phyloP scores from a whole-genome alignment of 1,140 invertebrate genomes.

The Caenorhabditis elegans region WBcel235 BX284604.4:9400501-9401000 shows the following conservation, averaged over 20 bases:
- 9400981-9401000: neutral
- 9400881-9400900: conserved; percentile 50
- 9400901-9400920: conserved; percentile 47
- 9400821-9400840: conserved; percentile 50
- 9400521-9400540: conserved; percentile 52
- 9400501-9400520: conserved; percentile 25
- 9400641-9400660: conserved; percentile 52
- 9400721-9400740: neutral
- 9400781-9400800: conserved; percentile 40
- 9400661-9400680: conserved; percentile 39
- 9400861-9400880: conserved; percentile 43
- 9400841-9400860: conserved; percentile 51
- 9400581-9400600: conserved; percentile 1
- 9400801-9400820: conserved; percentile 50
- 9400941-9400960: neutral
- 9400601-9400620: conserved; percentile 34
- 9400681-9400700: conserved; percentile 46
- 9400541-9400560: conserved; percentile 51
- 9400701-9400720: conserved; percentile 32
- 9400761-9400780: neutral
- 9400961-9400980: conserved; percentile 4
- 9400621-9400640: conserved; percentile 57
- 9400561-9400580: conserved; percentile 29
- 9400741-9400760: neutral
- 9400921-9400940: conserved; percentile 9